These are phyloP conservation scores for Plecotus auritus DNA, from an alignment of 2,113 vertebrate species.

Conservation along the genomic window DNA sequence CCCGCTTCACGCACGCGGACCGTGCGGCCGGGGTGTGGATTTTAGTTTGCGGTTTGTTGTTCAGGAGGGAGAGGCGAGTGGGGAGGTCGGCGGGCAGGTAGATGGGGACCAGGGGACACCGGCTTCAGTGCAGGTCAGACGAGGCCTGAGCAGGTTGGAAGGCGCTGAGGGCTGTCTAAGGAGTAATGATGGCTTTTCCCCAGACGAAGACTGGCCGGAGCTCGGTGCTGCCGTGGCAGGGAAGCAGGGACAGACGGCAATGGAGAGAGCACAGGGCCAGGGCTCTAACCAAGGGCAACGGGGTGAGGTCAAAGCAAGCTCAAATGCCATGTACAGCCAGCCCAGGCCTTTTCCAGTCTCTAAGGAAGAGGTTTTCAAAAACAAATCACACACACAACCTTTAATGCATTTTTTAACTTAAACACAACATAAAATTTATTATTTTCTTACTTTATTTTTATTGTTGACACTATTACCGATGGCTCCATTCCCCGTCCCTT, in stretches of 20 bases:
- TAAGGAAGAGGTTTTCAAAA: background rate
- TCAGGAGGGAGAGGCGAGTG: background rate
- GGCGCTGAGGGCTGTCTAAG: background rate
- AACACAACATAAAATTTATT: background rate
- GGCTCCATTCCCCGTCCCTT: too few relatives aligned
- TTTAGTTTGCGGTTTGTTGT: background rate
- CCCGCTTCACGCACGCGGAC: background rate
- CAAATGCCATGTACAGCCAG: rapidly evolving
- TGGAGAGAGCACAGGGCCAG: background rate
- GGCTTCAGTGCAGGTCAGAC: background rate
- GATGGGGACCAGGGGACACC: background rate
- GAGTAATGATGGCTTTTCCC: background rate
- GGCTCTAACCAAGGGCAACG: background rate
- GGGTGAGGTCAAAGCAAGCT: background rate
- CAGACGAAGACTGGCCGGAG: conserved; percentile 5
- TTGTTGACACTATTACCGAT: too few relatives aligned
- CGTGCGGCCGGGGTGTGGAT: background rate
- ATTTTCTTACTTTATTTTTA: background rate
- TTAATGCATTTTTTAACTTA: background rate
- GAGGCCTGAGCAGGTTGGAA: background rate
- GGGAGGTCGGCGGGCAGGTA: background rate
- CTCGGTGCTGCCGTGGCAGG: background rate
- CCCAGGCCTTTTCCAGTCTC: background rate
- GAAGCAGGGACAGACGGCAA: background rate
- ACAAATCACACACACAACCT: background rate